Percentiles rank a stretch among this genome's conserved stretches.
phyloP scores from a whole-genome alignment of 2,113 vertebrate genomes.

The Parotia lawesii region DNA sequence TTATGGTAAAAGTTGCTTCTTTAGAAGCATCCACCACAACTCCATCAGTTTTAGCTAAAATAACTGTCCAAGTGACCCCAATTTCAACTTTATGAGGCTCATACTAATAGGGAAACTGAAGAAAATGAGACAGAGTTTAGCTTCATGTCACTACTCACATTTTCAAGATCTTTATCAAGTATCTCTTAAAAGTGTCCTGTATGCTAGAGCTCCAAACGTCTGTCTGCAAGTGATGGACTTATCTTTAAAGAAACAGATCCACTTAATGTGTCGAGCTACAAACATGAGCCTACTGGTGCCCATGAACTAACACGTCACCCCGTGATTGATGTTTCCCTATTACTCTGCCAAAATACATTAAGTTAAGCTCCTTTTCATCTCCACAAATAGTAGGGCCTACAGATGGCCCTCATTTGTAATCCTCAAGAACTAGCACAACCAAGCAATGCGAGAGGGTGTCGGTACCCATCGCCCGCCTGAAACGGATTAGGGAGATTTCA shows the following conservation, averaged over 20 bases:
- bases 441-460: conserved; percentile 22
- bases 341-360: conserved; percentile 74
- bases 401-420: conserved; percentile 70
- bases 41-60: conserved; percentile 68
- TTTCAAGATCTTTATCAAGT: conserved; percentile 67
- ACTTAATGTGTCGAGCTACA: conserved; percentile 67
- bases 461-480: conserved; percentile 45
- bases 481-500: conserved; percentile 20
- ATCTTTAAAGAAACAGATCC: conserved; percentile 65
- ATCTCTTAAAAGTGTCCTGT: conserved; percentile 67
- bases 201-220: conserved; percentile 49
- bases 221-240: conserved; percentile 57
- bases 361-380: conserved; percentile 73
- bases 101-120: conserved; percentile 59
- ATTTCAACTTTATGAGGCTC: conserved; percentile 67
- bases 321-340: conserved; percentile 76
- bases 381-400: conserved; percentile 70
- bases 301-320: conserved; percentile 67
- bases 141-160: conserved; percentile 60
- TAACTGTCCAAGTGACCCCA: conserved; percentile 63
- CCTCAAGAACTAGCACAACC: conserved; percentile 46
- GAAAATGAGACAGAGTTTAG: conserved; percentile 66
- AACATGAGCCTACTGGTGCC: conserved; percentile 67
- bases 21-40: conserved; percentile 44
- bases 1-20: conserved; percentile 43